phyloP scores from a whole-genome alignment of 1,140 invertebrate genomes.

The Hylaeus anthracinus region DNA sequence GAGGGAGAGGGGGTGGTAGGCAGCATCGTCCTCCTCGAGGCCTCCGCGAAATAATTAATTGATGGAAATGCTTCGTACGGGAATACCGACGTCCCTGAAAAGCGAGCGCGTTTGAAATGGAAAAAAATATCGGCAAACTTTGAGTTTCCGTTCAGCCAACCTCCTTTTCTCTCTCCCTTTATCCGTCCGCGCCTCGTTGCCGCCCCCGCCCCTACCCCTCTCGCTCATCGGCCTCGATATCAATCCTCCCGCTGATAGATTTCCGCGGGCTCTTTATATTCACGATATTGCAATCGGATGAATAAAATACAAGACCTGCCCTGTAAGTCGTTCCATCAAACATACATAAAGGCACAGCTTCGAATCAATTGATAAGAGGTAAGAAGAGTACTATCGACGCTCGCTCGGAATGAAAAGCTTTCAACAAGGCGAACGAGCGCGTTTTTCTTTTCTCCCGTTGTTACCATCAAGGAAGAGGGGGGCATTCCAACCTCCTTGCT shows the following conservation, averaged over 20 bases:
- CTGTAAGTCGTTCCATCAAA: conserved; percentile 37
- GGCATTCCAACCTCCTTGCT: neutral
- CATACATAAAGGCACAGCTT: conserved; percentile 25
- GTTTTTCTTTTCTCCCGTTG: neutral
- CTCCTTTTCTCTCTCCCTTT: neutral
- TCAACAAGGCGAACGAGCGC: no score
- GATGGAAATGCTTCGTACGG: conserved; percentile 39
- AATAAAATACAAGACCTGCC: conserved; percentile 42
- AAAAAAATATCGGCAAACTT: conserved; percentile 48
- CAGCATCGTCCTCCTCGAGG: conserved; percentile 14
- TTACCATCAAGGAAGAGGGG: neutral
- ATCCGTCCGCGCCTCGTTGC: neutral
- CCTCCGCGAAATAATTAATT: conserved; percentile 53
- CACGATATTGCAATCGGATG: conserved; percentile 46
- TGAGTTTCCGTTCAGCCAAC: conserved; percentile 35
- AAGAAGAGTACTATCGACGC: conserved; percentile 22
- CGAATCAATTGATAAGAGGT: conserved; percentile 47
- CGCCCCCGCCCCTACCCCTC: neutral
- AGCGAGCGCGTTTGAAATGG: conserved; percentile 40
- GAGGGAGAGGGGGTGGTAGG: neutral
- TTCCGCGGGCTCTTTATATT: conserved; percentile 35
- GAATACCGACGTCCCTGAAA: conserved; percentile 31
- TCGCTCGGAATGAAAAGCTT: conserved; percentile 14
- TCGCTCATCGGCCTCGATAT: conserved; percentile 11
- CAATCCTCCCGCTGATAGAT: conserved; percentile 31